Conservation (phyloP, 2,113 vertebrate species). For the Pterocles gutturalis region DNA sequence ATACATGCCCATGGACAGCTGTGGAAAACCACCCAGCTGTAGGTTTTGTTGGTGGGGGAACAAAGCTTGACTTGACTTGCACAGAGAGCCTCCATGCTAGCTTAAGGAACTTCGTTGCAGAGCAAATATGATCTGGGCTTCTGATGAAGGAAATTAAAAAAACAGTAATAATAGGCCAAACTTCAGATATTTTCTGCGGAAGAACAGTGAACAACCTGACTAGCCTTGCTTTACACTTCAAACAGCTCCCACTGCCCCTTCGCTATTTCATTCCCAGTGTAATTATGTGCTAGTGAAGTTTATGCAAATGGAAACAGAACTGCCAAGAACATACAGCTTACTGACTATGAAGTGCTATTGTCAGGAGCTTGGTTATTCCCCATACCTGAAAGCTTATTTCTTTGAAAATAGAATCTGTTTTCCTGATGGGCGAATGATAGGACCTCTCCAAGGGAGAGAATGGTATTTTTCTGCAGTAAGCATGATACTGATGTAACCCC, state of each 20-base stretch:
- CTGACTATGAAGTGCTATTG: neutral
- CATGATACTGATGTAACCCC: neutral
- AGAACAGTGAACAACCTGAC: neutral
- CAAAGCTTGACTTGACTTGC: neutral
- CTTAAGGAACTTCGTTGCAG: neutral
- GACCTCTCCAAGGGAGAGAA: neutral
- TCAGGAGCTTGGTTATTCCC: neutral
- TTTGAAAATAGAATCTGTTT: neutral
- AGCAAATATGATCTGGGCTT: neutral
- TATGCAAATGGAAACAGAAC: neutral
- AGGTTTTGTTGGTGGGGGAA: neutral
- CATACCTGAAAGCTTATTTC: neutral
- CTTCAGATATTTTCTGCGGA: neutral
- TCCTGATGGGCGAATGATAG: neutral
- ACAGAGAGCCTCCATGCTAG: neutral
- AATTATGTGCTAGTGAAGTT: neutral
- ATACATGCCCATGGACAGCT: rapidly evolving
- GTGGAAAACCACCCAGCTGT: neutral
- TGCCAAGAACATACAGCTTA: neutral
- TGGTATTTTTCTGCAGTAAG: neutral
- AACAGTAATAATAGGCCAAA: neutral
- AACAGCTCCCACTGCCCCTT: neutral
- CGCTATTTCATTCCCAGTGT: neutral
- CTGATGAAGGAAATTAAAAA: neutral
- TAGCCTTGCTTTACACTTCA: neutral